Base-by-base conservation (phyloP, 2,113 vertebrate species). In the Periophthalmodon schlosseri region DNA sequence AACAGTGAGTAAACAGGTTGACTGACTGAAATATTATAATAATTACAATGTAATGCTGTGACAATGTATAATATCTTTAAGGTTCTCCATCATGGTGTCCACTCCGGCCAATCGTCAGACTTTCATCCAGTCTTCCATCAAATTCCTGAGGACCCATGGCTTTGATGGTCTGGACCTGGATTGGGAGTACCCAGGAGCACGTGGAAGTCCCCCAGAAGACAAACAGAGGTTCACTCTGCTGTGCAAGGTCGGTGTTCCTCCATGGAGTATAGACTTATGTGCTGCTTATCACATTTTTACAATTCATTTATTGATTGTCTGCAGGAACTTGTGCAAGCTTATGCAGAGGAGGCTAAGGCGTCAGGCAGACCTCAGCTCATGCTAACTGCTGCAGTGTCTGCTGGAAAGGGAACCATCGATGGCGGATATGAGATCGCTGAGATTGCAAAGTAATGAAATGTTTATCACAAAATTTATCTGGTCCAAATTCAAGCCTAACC, bases 121-220 rank as follows among this genome's bases (percentile, higher is more conserved):
- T 2, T 95, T 96, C 79, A 95, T 95, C 78, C 90, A 94, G 73
- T 95, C 95, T 2, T 70, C 93, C 1, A 95, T 94, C 66, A 88
- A 12, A 24, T 95, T 95, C 78, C 84, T 96, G 76, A 87, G 90
- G 69, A 87, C 83, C 69, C 82, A 94, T 72, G 92, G 93, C 23
- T 96, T 96, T 87, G 95, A 96, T 66, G 95, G 94, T 76, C 89
- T 95, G 63, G 95, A 96, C 79, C 84, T 95, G 84, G 94, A 95
- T 72, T 94, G 95, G 87, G 94, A 96, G 84, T 95, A 95, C 46
- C 95, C 94, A 28, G 95, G 94, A 20, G 66, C 94, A 15, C 90
- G 92, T 75, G 94, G 94, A 47, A 96, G 95, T 69, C 94, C 94
- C 3, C 88, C 94, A 21, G 89, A 90, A 69, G 95, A 95, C 87